These are phyloP conservation scores for Drosophila micromelanica DNA, from an alignment of 1,140 invertebrate genomes.

Conservation along the genomic window DNA sequence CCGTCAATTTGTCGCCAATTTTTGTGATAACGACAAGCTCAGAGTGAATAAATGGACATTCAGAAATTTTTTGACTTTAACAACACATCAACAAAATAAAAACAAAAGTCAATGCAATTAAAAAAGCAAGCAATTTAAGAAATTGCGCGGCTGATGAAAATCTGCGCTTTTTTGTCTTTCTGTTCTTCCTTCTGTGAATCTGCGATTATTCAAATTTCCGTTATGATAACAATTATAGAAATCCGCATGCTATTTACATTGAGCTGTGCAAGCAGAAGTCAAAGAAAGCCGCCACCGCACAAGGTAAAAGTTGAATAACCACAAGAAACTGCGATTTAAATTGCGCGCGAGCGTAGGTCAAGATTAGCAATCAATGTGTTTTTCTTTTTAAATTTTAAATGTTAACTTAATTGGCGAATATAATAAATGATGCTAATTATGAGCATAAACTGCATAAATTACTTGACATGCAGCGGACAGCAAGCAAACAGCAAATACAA, in stretches of 20 bases:
- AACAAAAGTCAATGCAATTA: constrained; percentile 38
- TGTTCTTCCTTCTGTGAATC: neutral
- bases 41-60: constrained; percentile 9
- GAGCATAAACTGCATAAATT: constrained; percentile 50
- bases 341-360: constrained; percentile 68
- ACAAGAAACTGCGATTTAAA: constrained; percentile 57
- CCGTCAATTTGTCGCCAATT: constrained; percentile 69
- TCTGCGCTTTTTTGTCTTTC: constrained; percentile 8
- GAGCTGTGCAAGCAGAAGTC: constrained; percentile 42
- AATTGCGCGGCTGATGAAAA: constrained; percentile 8
- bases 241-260: constrained; percentile 18
- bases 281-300: constrained; percentile 29
- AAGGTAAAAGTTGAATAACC: constrained; percentile 71
- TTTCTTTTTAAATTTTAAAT: neutral
- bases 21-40: constrained; percentile 39
- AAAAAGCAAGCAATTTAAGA: constrained; percentile 16
- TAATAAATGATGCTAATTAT: constrained; percentile 19
- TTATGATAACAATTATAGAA: constrained; percentile 61
- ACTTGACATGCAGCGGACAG: constrained; percentile 24
- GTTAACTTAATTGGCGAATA: neutral
- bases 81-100: constrained; percentile 9
- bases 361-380: constrained; percentile 53
- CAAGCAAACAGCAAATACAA: constrained; percentile 42
- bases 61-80: constrained; percentile 21
- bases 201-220: constrained; percentile 66